These are phyloP conservation scores for Thunnus maccoyii DNA, from an alignment of 2,113 vertebrate species.

Conservation along the genomic window DNA sequence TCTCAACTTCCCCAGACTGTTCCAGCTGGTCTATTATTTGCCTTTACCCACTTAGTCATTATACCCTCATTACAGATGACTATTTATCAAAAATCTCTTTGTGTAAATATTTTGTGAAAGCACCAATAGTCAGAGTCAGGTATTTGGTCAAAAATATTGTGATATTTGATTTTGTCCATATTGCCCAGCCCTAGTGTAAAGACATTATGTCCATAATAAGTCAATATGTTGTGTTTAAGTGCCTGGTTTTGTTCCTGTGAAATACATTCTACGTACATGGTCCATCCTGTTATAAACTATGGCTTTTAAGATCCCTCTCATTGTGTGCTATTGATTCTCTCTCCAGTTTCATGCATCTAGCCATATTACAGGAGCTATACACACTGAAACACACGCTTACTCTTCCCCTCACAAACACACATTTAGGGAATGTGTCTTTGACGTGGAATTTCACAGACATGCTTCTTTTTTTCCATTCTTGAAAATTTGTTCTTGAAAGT, in stretches of 20 bases:
- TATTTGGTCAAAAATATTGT: too few relatives aligned
- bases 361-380: neutral
- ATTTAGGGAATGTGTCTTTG: neutral
- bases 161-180: too few relatives aligned
- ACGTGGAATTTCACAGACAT: neutral
- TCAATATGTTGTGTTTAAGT: neutral
- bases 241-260: neutral
- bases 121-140: too few relatives aligned
- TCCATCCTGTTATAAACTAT: neutral
- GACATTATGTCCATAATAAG: neutral
- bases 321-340: constrained; percentile 45
- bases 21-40: too few relatives aligned
- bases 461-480: constrained; percentile 15
- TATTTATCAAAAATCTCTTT: too few relatives aligned
- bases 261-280: neutral
- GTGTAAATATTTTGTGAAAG: too few relatives aligned
- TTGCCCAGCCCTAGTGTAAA: too few relatives aligned
- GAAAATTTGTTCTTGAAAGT: neutral
- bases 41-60: too few relatives aligned
- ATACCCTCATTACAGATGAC: too few relatives aligned
- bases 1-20: too few relatives aligned
- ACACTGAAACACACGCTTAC: neutral
- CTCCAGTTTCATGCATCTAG: constrained; percentile 18
- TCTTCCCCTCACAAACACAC: neutral
- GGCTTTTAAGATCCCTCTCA: constrained; percentile 16